Evolutionary conservation across 2,797 vertebrate genomes (phyloP), one percentile per base, ranked within the genome.

Genomic region (Muscicapa comitata): DNA sequence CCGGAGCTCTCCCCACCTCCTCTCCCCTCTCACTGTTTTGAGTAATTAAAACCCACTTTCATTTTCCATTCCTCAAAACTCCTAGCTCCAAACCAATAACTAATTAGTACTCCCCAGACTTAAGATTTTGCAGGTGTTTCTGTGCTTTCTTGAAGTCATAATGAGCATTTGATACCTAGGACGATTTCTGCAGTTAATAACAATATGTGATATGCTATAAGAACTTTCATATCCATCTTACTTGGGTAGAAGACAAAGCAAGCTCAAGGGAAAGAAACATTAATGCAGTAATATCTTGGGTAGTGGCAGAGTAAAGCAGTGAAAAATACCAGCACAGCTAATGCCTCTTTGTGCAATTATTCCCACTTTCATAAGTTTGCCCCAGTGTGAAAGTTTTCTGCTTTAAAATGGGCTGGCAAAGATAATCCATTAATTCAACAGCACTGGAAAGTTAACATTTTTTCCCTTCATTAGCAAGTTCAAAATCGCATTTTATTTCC

Each of bases 401-500:
- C 79, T 86, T 94, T 92, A 90, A 97, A 95, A 90, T 70, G 68
- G 91, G 82, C 77, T 95, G 78, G 82, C 74, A 93, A 91, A 92
- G 77, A 95, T 96, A 97, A 91, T 94, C 87, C 92, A 97, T 98
- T 97, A 97, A 97, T 98, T 97, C 96, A 97, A 89, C 86, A 94
- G 86, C 73, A 66, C 67, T 91, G 76, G 84, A 94, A 96, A 97
- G 91, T 96, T 95, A 95, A 97, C 95, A 94, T 20, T 82, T 96
- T 97, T 95, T 20, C 37, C 94, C 94, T 97, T 97, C 96, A 97
- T 97, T 97, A 97, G 96, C 95, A 97, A 97, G 95, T 97, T 97
- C 93, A 97, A 97, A 98, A 98, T 96, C 94, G 89, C 96, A 97
- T 97, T 97, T 98, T 97, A 98, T 98, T 98, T 98, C 95, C 97